Evolutionary conservation across 1,140 invertebrate genomes (phyloP).

Genomic region (Lordiphosa mommai): DNA sequence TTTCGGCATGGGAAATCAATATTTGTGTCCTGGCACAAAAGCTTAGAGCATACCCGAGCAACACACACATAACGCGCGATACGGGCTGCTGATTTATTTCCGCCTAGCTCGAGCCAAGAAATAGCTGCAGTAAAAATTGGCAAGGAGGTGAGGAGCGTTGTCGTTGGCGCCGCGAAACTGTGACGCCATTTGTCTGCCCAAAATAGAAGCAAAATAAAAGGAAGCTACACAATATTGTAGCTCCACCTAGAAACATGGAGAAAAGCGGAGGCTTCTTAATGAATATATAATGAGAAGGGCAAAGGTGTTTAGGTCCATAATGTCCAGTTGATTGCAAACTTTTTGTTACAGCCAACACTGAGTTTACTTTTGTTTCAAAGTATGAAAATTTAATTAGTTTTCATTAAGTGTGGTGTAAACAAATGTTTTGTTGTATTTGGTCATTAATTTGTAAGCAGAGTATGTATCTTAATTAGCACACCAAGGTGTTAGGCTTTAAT

Average conservation of each 20-base stretch:
- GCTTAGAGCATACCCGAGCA: slow-evolving; percentile 2
- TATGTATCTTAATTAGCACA: no score
- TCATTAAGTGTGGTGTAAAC: background rate
- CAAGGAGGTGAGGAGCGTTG: background rate
- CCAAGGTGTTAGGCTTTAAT: no score
- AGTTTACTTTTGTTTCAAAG: background rate
- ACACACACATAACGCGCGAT: slow-evolving; percentile 2
- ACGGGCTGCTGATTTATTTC: slow-evolving; percentile 14
- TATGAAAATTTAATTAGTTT: slow-evolving; percentile 9
- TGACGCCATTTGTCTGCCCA: slow-evolving; percentile 19
- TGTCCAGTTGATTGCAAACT: slow-evolving; percentile 3
- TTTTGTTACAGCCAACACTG: background rate
- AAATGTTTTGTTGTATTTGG: no score
- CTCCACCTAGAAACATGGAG: slow-evolving; percentile 7
- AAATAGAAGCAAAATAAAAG: slow-evolving; percentile 8
- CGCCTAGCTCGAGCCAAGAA: slow-evolving; percentile 5
- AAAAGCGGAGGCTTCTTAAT: slow-evolving; percentile 1
- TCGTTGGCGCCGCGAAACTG: slow-evolving; percentile 14
- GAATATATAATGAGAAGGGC: background rate
- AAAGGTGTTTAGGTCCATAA: background rate
- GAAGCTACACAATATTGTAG: slow-evolving; percentile 4
- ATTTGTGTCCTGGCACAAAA: background rate
- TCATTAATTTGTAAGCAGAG: no score
- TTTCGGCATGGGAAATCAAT: slow-evolving; percentile 12
- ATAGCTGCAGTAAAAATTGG: slow-evolving; percentile 15